Base-by-base conservation (phyloP, 1,140 invertebrate genomes). In the Trichoplusia ni region DNA sequence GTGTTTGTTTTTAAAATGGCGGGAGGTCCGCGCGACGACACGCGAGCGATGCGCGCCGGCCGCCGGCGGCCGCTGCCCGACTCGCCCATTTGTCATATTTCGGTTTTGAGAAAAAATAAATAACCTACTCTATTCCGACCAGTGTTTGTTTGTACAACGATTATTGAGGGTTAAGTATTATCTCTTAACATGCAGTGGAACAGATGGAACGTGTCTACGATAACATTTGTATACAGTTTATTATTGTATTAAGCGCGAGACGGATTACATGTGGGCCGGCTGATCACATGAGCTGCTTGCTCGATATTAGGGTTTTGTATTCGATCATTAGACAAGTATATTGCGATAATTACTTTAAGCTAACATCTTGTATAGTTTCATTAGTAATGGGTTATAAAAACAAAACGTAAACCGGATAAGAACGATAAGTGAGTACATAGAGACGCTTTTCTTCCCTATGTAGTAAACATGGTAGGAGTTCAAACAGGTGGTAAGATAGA, bases 1-100 rank as follows among this genome's bases (percentile, higher is more conserved):
- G 79, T 90, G 86, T 90, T 90, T 90, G 87, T 90, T 90, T 90
- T 90, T 85, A 88, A 89, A 90, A 89, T 90, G 87, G 88, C 88
- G 88, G 88, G 88, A 90, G 88, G 88, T 89, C 86, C 71, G 79
- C 78, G 87, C 82, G 86, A 89, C 86, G 86, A 90, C 88, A 89
- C 88, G 88, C 88, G 86, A 90, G 86, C 82, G 81, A 76, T 75
- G 65, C 51, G 53, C 44, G 64, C 60, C 60, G 62, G 63, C 16
- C 31, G 53, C 58, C 58, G 56, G 47, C 58, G 67, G 47, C 80
- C 31, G 54, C 58, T 53, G 49, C 79, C 40, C 54, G 81, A 75
- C 85, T 77, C 78, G 79, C 81, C 86, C 88, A 90, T 90, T 90
- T 89, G 84, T 90, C 88, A 90, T 90, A 90, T 86, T 88, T 86